Evolutionary conservation across 2,888 invertebrate genomes (phyloP).

Genomic region (Drosophila acutilabella): DNA sequence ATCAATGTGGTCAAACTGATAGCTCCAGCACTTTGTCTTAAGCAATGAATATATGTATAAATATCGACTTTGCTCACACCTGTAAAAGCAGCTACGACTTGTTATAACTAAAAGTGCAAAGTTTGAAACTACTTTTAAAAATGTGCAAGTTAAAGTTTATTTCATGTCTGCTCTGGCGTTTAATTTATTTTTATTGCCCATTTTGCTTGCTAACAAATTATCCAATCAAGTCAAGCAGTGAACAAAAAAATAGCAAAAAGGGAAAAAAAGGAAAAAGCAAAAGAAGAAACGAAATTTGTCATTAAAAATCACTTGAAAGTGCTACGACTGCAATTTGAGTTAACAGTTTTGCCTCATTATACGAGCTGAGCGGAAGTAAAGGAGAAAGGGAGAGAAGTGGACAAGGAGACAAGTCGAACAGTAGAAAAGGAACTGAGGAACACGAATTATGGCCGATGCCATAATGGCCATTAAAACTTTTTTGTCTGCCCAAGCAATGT

Average conservation of each 20-base stretch:
- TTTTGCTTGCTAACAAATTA: constrained; percentile 29
- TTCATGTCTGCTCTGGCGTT: not conserved
- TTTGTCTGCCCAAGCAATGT: constrained; percentile 46
- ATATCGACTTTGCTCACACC: not conserved
- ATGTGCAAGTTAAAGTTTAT: constrained; percentile 4
- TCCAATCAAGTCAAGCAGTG: constrained; percentile 17
- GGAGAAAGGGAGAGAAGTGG: too few relatives aligned
- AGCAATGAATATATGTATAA: not conserved
- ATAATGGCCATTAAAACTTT: constrained; percentile 75
- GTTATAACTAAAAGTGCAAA: not conserved
- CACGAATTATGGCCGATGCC: constrained; percentile 76
- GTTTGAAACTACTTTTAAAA: constrained; percentile 36
- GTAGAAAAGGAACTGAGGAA: constrained; percentile 25
- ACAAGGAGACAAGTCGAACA: constrained; percentile 1
- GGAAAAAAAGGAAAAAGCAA: constrained; percentile 16
- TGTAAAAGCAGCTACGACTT: not conserved
- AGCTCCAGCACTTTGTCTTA: constrained; percentile 51
- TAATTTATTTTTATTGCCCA: constrained; percentile 17
- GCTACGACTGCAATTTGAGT: constrained; percentile 70
- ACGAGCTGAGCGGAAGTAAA: constrained; percentile 6
- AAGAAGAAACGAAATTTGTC: constrained; percentile 43
- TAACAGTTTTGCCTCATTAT: constrained; percentile 67
- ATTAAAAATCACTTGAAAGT: constrained; percentile 74
- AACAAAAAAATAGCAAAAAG: constrained; percentile 15
- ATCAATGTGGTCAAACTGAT: constrained; percentile 55